Evolutionary conservation across 2,888 invertebrate species (phyloP).

Genomic region (Amblyjoppa proteus): DNA sequence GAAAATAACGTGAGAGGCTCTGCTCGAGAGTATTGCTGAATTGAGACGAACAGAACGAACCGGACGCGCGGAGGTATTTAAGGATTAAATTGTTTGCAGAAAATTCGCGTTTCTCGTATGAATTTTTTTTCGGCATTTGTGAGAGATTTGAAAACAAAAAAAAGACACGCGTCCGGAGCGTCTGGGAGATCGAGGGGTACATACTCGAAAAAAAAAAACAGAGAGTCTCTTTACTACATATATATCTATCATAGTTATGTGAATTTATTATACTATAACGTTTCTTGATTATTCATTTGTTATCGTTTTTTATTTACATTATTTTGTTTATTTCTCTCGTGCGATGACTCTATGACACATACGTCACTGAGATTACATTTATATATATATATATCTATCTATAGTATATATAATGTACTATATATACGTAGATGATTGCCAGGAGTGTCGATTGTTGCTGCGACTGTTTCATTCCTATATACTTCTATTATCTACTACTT

Average conservation of each 20-base stretch:
- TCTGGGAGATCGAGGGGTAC: background rate
- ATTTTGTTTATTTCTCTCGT: conserved; percentile 46
- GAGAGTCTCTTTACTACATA: conserved; percentile 1
- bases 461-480: conserved; percentile 56
- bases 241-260: conserved; percentile 26
- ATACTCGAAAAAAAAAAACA: conserved; percentile 14
- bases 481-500: conserved; percentile 43
- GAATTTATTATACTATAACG: conserved; percentile 24
- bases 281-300: conserved; percentile 33
- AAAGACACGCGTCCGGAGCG: background rate
- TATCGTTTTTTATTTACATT: conserved; percentile 17
- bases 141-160: background rate
- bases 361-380: conserved; percentile 47
- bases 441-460: conserved; percentile 61
- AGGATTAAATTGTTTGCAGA: background rate
- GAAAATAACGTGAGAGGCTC: background rate
- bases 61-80: background rate
- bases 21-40: conserved; percentile 20
- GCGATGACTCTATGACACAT: conserved; percentile 59
- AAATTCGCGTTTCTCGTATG: background rate
- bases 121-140: background rate
- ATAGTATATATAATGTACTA: conserved; percentile 52
- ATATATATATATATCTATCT: conserved; percentile 27
- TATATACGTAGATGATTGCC: conserved; percentile 57
- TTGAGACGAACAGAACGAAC: conserved; percentile 9